Evolutionary conservation across 2,888 invertebrate species (phyloP).

Genomic region (Cordylochernes scorpioides): DNA sequence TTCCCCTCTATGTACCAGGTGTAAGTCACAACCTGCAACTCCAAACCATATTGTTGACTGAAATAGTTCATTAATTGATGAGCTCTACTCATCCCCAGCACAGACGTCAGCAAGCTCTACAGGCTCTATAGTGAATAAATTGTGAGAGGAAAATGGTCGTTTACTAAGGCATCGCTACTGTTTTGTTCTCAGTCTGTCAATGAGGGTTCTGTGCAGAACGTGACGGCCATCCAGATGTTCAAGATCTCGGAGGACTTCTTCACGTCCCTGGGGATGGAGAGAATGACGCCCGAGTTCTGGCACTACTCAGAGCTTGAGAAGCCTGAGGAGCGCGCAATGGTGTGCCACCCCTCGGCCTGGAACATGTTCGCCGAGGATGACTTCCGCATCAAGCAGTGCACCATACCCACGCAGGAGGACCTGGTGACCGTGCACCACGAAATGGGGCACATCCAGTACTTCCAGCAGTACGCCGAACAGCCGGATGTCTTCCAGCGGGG

Average conservation of each 20-base stretch:
- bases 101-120: too few species aligned
- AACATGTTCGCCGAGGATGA: constrained; percentile 59
- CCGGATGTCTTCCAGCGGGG: constrained; percentile 43
- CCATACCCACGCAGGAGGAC: constrained; percentile 55
- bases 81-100: too few species aligned
- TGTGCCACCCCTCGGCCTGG: constrained; percentile 69
- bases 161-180: too few species aligned
- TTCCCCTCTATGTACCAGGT: too few species aligned
- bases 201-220: too few species aligned
- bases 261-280: constrained; percentile 46
- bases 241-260: constrained; percentile 59
- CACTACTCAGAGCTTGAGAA: constrained; percentile 46
- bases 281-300: constrained; percentile 61
- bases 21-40: too few species aligned
- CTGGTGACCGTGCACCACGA: constrained; percentile 67
- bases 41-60: too few species aligned
- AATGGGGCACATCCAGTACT: constrained; percentile 46
- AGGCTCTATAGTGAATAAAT: too few species aligned
- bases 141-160: too few species aligned
- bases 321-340: constrained; percentile 36
- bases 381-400: constrained; percentile 62
- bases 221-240: constrained; percentile 31
- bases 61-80: too few species aligned
- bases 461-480: constrained; percentile 42
- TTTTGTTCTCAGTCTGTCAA: too few species aligned